Conservation (phyloP, 2,888 invertebrate species). For the Diarsia brunnea region DNA sequence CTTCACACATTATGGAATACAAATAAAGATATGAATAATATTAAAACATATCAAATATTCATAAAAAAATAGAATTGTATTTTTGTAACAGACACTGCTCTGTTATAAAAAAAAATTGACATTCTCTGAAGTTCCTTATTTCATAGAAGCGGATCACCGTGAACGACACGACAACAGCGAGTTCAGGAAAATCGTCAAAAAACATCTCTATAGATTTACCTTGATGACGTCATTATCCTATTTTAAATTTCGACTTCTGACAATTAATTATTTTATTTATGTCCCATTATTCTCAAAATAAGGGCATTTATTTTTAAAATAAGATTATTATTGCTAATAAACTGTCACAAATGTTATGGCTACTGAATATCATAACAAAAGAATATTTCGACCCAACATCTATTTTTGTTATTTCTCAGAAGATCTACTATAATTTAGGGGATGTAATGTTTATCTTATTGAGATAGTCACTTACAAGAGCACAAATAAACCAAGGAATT, state of each 20-base stretch:
- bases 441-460: not conserved
- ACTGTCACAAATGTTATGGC: not conserved
- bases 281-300: slow-evolving; percentile 32
- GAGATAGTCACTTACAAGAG: not conserved
- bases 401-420: not conserved
- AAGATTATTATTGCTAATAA: not conserved
- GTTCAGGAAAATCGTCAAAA: slow-evolving; percentile 56
- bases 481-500: not conserved
- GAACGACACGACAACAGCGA: slow-evolving; percentile 43
- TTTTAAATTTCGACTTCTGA: slow-evolving; percentile 49
- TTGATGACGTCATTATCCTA: slow-evolving; percentile 54
- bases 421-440: not conserved
- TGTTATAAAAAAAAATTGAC: slow-evolving; percentile 27
- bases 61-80: not conserved
- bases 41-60: not conserved
- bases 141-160: slow-evolving; percentile 10
- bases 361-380: not conserved
- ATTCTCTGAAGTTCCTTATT: slow-evolving; percentile 1
- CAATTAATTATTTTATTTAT: slow-evolving; percentile 55
- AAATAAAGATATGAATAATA: too few relatives aligned
- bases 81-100: not conserved
- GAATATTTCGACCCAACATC: not conserved
- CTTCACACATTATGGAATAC: too few relatives aligned
- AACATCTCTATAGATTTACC: slow-evolving; percentile 43
- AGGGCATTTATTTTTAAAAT: slow-evolving; percentile 21